Percentiles rank a stretch among this genome's conserved stretches.
These are phyloP conservation scores for Brenthis ino DNA, from an alignment of 2,888 invertebrate genomes.

Conservation along the genomic window DNA sequence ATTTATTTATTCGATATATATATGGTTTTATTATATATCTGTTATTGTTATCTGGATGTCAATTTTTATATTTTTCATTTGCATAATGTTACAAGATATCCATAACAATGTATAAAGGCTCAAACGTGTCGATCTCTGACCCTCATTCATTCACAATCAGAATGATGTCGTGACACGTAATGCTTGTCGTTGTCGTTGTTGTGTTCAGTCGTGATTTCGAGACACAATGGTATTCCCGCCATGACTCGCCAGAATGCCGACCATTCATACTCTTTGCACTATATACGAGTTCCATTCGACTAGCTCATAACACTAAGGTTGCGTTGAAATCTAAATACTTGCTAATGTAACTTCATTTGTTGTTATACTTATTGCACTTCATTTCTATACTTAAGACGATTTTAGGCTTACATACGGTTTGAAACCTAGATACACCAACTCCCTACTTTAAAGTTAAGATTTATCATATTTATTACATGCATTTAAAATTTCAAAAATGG, in stretches of 20 bases:
- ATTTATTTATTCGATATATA: too few species aligned
- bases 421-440: too few species aligned
- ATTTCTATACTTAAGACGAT: too few species aligned
- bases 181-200: slow-evolving; percentile 57
- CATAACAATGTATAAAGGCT: slow-evolving; percentile 62
- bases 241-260: slow-evolving; percentile 69
- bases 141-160: slow-evolving; percentile 80
- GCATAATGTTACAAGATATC: slow-evolving; percentile 50
- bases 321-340: slow-evolving; percentile 5
- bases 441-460: too few species aligned
- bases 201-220: slow-evolving; percentile 65
- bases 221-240: slow-evolving; percentile 77
- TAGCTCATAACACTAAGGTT: slow-evolving; percentile 15
- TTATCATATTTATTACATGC: too few species aligned
- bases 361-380: too few species aligned
- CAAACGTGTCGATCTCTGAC: slow-evolving; percentile 72
- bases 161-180: slow-evolving; percentile 64
- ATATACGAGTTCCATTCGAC: slow-evolving; percentile 31
- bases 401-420: too few species aligned
- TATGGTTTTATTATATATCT: neutral
- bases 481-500: too few species aligned
- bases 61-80: slow-evolving; percentile 15
- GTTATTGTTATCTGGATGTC: slow-evolving; percentile 4
- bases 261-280: slow-evolving; percentile 66
- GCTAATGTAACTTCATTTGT: too few species aligned